Evolutionary conservation across 2,797 vertebrate genomes (phyloP).

Genomic region (Cygnus olor): DNA sequence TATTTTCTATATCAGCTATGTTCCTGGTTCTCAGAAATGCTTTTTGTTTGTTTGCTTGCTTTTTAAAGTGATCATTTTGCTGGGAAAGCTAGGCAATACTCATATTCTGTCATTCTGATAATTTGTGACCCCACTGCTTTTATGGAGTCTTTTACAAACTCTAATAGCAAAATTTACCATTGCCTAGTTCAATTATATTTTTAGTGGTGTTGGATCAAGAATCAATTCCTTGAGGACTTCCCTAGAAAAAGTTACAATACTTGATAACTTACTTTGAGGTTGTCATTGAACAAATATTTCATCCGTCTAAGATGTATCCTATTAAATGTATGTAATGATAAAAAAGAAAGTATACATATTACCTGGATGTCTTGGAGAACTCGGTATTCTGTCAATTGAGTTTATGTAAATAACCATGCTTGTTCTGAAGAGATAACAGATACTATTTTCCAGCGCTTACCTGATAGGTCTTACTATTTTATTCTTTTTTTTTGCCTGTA

Average conservation of each 20-base stretch:
- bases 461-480: background rate
- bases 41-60: background rate
- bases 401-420: background rate
- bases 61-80: background rate
- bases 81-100: background rate
- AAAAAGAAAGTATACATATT: background rate
- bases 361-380: background rate
- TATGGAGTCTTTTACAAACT: background rate
- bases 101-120: background rate
- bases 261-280: background rate
- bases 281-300: background rate
- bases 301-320: background rate
- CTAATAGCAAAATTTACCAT: accelerated
- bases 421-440: background rate
- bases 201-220: background rate
- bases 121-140: background rate
- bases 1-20: background rate
- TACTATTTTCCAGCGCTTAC: background rate
- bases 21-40: background rate
- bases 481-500: background rate
- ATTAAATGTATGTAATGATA: background rate
- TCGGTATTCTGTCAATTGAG: background rate
- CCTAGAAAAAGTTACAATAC: background rate
- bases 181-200: background rate
- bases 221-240: background rate